Conservation (phyloP, 23 tunicate genomes). For the Clavelina lepadiformis region DNA sequence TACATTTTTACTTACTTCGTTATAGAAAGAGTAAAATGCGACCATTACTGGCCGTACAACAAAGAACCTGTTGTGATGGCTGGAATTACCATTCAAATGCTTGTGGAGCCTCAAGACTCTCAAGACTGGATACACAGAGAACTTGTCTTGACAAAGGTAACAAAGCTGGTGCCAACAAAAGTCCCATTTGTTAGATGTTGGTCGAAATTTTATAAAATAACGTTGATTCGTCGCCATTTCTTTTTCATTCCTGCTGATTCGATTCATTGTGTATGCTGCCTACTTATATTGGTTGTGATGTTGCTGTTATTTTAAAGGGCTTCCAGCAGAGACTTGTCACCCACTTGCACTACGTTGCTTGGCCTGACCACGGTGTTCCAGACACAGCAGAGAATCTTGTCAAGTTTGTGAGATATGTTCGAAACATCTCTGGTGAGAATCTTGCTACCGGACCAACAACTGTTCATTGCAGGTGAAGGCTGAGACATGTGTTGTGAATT, state of each 20-base stretch:
- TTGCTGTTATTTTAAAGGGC: too few relatives aligned
- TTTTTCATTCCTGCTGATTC: too few relatives aligned
- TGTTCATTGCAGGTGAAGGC: constrained; percentile 97
- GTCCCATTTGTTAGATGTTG: too few relatives aligned
- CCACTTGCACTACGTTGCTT: constrained; percentile 90
- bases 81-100: constrained; percentile 51
- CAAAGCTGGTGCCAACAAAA: too few relatives aligned
- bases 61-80: constrained; percentile 61
- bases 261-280: too few relatives aligned
- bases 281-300: too few relatives aligned
- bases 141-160: too few relatives aligned
- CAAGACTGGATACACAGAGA: too few relatives aligned
- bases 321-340: constrained; percentile 58
- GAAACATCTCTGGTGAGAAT: constrained; percentile 47
- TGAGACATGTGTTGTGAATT: too few relatives aligned
- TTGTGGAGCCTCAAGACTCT: constrained; percentile 62
- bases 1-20: too few relatives aligned
- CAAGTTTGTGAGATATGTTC: constrained; percentile 64
- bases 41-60: constrained; percentile 98
- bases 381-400: constrained; percentile 72
- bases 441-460: constrained; percentile 82
- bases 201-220: too few relatives aligned
- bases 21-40: constrained; percentile 88
- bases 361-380: constrained; percentile 99
- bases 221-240: too few relatives aligned